Evolutionary conservation across 2,113 vertebrate genomes (phyloP), one percentile per base, ranked within the genome.

Genomic region (Ceyx margarethae): DNA sequence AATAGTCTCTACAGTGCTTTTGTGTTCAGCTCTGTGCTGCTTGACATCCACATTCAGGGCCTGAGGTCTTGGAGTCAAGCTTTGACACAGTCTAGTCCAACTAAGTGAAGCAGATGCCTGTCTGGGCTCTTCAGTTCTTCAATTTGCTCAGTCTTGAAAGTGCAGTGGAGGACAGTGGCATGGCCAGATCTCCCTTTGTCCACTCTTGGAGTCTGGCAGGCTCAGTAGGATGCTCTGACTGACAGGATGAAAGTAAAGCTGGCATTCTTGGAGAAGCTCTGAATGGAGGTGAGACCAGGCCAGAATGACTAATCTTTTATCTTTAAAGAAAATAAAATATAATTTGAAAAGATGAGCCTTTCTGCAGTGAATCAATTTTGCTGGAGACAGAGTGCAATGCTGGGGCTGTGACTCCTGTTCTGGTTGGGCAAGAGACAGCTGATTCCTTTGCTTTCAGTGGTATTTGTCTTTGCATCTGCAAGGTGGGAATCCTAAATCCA

Each of bases 301-400:
- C 76, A 71, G 29, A 86, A 31, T 60, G 72, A 54, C 28, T 53
- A 3, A 35, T 42, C 10, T 53, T 62, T 51, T 74, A 5, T 45
- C 40, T 50, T 48, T 22, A 35, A 81, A 83, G 69, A 62, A 85
- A 74, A 42, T 31, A n/a, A 10, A 74, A 40, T 15, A 7, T 66
- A 6, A 33, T 71, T 64, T 37, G 35, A 76, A 84, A 83, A 86
- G 80, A 37, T 12, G 9, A 78, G 56, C 31, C 22, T 26, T 9
- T 18, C 9, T 54, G 28, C 35, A 62, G 77, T 0, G 0, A 25
- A 15, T 64, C 11, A 25, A 11, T 68, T 66, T 4, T 25, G n/a
- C 33, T 56, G 68, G 51, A 43, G 35, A 21, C 10, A 43, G 75
- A 46, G 56, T 23, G 45, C 66, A 51, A 2, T 18, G 54, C 23